Evolutionary conservation across 2,113 vertebrate species (phyloP).

Genomic region (Gobius niger): DNA sequence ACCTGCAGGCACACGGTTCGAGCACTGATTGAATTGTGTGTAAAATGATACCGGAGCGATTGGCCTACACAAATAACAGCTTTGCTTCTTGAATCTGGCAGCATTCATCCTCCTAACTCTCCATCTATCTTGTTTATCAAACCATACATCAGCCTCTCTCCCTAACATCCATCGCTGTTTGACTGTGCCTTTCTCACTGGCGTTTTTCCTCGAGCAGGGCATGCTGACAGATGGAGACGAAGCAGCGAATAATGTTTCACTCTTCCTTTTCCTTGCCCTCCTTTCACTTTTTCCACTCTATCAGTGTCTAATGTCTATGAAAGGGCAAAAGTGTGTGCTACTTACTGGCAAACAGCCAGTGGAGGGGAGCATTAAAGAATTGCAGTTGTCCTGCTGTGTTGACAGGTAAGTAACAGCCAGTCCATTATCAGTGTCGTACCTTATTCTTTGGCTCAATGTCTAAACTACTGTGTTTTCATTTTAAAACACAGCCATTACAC

Average conservation of each 20-base stretch:
- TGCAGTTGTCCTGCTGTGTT: slow-evolving; percentile 42
- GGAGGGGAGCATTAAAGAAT: slow-evolving; percentile 46
- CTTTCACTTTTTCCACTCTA: slow-evolving; percentile 59
- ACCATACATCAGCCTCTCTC: slow-evolving; percentile 47
- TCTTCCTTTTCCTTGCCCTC: slow-evolving; percentile 56
- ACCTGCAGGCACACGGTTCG: slow-evolving; percentile 8
- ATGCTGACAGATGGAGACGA: slow-evolving; percentile 65
- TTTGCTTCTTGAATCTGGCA: slow-evolving; percentile 26
- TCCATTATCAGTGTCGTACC: slow-evolving; percentile 41
- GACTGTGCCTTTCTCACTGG: slow-evolving; percentile 58
- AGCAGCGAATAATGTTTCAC: slow-evolving; percentile 61
- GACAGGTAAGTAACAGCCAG: slow-evolving; percentile 57
- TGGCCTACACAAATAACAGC: slow-evolving; percentile 21
- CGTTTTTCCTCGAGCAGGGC: slow-evolving; percentile 57
- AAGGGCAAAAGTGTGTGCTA: slow-evolving; percentile 47
- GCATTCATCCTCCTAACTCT: slow-evolving; percentile 30
- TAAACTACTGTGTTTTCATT: neutral
- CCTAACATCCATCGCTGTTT: slow-evolving; percentile 59
- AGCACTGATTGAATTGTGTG: slow-evolving; percentile 13
- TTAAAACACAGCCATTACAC: neutral
- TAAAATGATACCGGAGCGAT: slow-evolving; percentile 23
- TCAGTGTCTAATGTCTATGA: slow-evolving; percentile 66
- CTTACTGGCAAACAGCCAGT: slow-evolving; percentile 51
- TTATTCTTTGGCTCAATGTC: slow-evolving; percentile 11
- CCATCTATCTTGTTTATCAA: slow-evolving; percentile 55